phyloP scores from a whole-genome alignment of 1,140 invertebrate species.

The Cyphomyrmex costatus region DNA sequence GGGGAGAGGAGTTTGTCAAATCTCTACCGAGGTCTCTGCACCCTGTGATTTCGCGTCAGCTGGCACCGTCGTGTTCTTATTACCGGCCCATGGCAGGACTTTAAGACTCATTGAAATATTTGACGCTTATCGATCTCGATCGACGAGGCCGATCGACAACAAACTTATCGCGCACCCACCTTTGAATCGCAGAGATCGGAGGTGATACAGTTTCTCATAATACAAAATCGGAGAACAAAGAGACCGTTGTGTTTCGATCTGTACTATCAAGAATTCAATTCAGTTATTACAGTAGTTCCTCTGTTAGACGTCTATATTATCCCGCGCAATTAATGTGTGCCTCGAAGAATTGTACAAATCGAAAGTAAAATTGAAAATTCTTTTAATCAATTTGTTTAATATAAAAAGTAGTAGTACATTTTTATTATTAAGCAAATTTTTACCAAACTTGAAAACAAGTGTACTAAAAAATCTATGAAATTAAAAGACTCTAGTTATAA shows the following conservation, averaged over 20 bases:
- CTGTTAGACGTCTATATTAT: background rate
- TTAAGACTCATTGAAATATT: background rate
- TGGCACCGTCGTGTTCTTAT: slow-evolving; percentile 59
- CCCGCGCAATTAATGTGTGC: background rate
- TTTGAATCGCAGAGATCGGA: background rate
- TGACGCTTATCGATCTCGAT: background rate
- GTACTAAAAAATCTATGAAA: background rate
- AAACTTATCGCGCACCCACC: background rate
- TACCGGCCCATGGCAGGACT: background rate
- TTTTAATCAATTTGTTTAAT: background rate
- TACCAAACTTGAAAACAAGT: background rate
- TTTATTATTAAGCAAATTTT: background rate
- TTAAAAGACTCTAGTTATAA: background rate
- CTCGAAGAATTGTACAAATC: slow-evolving; percentile 1
- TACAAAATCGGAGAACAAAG: background rate
- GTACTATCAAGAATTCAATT: slow-evolving; percentile 11
- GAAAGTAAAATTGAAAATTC: background rate
- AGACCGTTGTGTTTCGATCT: background rate
- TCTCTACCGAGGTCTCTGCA: slow-evolving; percentile 77
- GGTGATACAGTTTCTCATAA: background rate
- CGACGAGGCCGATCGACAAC: background rate
- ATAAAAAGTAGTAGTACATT: background rate
- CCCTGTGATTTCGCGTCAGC: slow-evolving; percentile 62
- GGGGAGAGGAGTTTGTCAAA: slow-evolving; percentile 80
- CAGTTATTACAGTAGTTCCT: background rate